Percentiles rank a stretch among this genome's conserved stretches.
Evolutionary conservation across 2,113 vertebrate genomes (phyloP).

Genomic region (Etia nguti): DNA sequence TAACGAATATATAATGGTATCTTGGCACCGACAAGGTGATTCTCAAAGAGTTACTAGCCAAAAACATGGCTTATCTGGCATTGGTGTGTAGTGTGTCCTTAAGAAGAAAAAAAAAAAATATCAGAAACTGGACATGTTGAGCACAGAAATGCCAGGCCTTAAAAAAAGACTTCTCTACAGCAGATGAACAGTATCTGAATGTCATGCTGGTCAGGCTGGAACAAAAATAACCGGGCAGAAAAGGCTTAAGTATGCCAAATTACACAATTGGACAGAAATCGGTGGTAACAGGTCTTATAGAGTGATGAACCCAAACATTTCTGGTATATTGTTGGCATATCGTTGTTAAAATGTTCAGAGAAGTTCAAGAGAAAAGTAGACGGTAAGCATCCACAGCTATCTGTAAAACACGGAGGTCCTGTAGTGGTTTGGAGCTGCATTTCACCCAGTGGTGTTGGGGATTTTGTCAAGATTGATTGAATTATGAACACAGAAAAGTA

Average conservation of each 20-base stretch:
- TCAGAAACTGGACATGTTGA: not conserved
- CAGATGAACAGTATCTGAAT: not conserved
- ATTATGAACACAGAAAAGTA: not conserved
- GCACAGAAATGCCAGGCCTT: accelerated
- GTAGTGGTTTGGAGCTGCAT: not conserved
- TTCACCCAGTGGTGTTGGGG: not conserved
- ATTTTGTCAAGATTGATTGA: not conserved
- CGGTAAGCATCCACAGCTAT: not conserved
- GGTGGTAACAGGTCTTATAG: too few relatives aligned
- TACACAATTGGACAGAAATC: not conserved
- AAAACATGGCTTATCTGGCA: not conserved
- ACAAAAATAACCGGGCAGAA: not conserved
- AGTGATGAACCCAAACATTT: not conserved
- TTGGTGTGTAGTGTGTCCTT: not conserved
- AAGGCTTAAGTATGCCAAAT: not conserved
- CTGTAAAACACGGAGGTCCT: not conserved
- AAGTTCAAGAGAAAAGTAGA: not conserved
- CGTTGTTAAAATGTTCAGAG: accelerated
- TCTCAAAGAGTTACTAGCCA: not conserved
- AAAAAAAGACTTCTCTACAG: accelerated
- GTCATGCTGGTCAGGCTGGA: too few relatives aligned
- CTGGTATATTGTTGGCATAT: not conserved
- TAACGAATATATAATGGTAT: accelerated
- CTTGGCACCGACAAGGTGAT: not conserved
- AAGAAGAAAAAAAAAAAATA: too few relatives aligned